Evolutionary conservation across 30 jellyfish, hydroid and myxozoan genomes (phyloP).

Genomic region (Pelagia noctiluca): DNA sequence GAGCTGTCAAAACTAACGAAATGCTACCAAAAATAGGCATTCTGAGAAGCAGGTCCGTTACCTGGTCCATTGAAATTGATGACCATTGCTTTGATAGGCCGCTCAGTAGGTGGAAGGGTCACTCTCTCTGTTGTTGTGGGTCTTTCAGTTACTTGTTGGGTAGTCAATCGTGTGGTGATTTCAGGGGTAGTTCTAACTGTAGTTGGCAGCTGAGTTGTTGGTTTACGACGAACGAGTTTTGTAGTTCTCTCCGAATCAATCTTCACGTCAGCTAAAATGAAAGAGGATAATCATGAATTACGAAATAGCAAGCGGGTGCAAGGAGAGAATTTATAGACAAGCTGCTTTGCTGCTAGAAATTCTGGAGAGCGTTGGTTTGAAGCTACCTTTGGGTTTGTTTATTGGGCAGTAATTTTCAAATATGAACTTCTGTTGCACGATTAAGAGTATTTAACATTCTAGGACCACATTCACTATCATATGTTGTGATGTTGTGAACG

Average conservation of each 20-base stretch:
- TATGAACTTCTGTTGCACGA: no score
- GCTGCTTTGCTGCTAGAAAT: neutral
- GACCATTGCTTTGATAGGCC: constrained; percentile 52
- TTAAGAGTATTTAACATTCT: no score
- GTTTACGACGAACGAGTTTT: neutral
- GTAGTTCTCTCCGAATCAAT: constrained; percentile 4
- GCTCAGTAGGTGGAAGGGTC: neutral
- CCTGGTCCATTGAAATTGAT: constrained; percentile 77
- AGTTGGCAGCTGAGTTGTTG: constrained; percentile 9
- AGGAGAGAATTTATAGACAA: neutral
- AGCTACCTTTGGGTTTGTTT: no score
- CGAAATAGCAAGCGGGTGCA: neutral
- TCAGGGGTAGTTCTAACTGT: neutral
- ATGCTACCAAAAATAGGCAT: neutral
- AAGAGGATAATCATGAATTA: neutral
- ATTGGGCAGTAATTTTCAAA: no score
- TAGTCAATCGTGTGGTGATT: constrained; percentile 11
- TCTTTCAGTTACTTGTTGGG: constrained; percentile 10
- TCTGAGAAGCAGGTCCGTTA: neutral
- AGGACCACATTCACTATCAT: no score
- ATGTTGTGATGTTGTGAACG: no score
- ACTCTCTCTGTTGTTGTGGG: constrained; percentile 20
- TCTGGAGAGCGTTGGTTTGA: no score
- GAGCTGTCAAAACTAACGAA: neutral
- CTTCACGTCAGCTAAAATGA: neutral